Evolutionary conservation across 2,888 invertebrate species (phyloP), one percentile per base, ranked within the genome.

Genomic region (Cheilosia vulpina): DNA sequence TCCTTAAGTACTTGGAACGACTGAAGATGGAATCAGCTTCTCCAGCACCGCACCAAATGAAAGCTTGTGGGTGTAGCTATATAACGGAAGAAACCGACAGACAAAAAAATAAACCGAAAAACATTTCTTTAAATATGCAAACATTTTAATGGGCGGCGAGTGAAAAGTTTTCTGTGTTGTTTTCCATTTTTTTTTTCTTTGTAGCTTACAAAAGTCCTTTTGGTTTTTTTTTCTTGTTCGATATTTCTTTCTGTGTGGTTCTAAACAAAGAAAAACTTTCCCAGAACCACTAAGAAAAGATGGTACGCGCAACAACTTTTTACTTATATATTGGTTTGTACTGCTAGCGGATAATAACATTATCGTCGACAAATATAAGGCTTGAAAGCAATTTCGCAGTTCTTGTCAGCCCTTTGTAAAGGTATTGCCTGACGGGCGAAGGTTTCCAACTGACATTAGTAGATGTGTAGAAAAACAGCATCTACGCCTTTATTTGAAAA

Each of bases 151-250:
- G 84, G 84, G 80, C 71, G 71, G 60, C 55, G 62, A 84, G 80
- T 84, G 50, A 76, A 84, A 84, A 84, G 84, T 84, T 84, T 83
- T 84, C 80, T 76, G 75, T 84, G 83, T 84, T 79, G 57, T 69
- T 84, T 69, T 24, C 38, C 69, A 52, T 68, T 63, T 79, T 75
- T 79, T 75, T 75, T 69, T 43, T 63, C 24, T 41, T 21, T 47
- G 31, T 9, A 6, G 9, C 31, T 13, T 50, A 13, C 13, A 19
- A 11, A 21, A 13, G n/a, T 60, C 17, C 1, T 60, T 43, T 60
- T 13, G 13, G 31, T 41, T 7, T 9, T 15, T 31, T 21, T 19
- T 41, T 57, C n/a, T 6, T 55, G 41, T 62, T 47, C 21, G 58
- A 71, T 71, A 47, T 76, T 47, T 52, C 65, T 52, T 58, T 34